Percentiles rank a stretch among this genome's conserved stretches.
Evolutionary conservation across 2,888 invertebrate genomes (phyloP).

Genomic region (Andrena chrysosceles): DNA sequence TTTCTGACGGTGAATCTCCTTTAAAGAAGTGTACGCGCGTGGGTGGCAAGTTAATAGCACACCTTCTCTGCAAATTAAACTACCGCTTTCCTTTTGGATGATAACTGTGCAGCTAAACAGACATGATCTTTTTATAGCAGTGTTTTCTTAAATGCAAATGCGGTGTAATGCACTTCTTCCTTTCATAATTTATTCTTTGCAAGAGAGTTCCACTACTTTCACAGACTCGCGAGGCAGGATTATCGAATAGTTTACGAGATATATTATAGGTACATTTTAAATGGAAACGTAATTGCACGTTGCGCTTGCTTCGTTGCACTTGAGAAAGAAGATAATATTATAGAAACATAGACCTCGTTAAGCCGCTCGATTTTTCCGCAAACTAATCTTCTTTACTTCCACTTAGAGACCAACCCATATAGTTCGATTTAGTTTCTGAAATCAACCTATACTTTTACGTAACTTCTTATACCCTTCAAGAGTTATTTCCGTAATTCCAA

Average conservation of each 20-base stretch:
- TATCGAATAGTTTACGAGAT: constrained; percentile 1
- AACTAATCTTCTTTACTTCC: not conserved
- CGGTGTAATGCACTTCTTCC: not conserved
- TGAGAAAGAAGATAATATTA: not conserved
- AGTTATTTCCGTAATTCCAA: too few species aligned
- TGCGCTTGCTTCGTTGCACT: constrained; percentile 2
- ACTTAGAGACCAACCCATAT: not conserved
- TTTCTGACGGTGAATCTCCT: constrained; percentile 33
- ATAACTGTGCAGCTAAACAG: not conserved
- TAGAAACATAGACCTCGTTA: constrained; percentile 1
- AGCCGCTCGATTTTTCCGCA: not conserved
- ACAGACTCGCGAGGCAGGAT: not conserved
- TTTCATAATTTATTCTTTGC: not conserved
- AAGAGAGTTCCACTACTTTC: not conserved
- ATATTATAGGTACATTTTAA: constrained; percentile 6
- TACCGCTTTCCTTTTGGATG: not conserved
- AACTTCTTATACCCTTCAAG: not conserved
- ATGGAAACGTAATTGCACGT: constrained; percentile 9
- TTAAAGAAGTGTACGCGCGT: not conserved
- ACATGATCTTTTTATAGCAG: not conserved
- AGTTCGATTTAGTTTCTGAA: constrained; percentile 1
- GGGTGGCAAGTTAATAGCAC: not conserved
- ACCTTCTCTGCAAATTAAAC: not conserved
- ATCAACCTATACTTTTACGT: not conserved
- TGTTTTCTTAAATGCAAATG: not conserved